phyloP scores from a whole-genome alignment of 1,140 invertebrate genomes.

The Drosophila repleta region DNA sequence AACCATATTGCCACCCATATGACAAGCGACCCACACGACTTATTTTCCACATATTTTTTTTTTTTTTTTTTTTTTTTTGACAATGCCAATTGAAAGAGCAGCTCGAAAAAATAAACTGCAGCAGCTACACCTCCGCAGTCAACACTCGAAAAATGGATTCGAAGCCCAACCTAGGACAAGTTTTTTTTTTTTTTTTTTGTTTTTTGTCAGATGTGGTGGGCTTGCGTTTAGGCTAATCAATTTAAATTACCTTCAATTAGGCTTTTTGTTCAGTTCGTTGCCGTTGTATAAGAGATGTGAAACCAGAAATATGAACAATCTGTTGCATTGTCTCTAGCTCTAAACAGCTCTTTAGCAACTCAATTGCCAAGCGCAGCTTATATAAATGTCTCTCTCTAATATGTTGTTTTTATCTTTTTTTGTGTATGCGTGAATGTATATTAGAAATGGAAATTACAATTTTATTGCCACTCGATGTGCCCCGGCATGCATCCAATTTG shows the following conservation, averaged over 20 bases:
- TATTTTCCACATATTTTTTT: slow-evolving; percentile 26
- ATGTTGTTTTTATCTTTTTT: too few relatives aligned
- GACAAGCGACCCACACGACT: slow-evolving; percentile 68
- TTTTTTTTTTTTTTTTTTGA: slow-evolving; percentile 40
- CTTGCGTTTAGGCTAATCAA: slow-evolving; percentile 67
- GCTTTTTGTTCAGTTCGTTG: slow-evolving; percentile 56
- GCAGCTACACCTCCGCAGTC: slow-evolving; percentile 61
- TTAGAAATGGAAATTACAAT: slow-evolving; percentile 64
- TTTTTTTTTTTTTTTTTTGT: slow-evolving; percentile 48
- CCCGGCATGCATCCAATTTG: slow-evolving; percentile 49
- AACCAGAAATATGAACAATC: slow-evolving; percentile 45
- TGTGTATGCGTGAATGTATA: slow-evolving; percentile 1
- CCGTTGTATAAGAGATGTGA: slow-evolving; percentile 53
- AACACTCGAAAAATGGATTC: slow-evolving; percentile 37
- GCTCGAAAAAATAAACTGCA: slow-evolving; percentile 56
- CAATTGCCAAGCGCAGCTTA: slow-evolving; percentile 40
- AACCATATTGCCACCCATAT: slow-evolving; percentile 67
- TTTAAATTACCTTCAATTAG: slow-evolving; percentile 82
- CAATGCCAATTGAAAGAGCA: slow-evolving; percentile 71
- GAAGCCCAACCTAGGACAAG: slow-evolving; percentile 68
- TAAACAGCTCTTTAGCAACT: slow-evolving; percentile 34
- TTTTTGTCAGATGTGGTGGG: slow-evolving; percentile 32
- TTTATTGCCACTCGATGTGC: slow-evolving; percentile 24
- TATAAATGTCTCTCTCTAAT: slow-evolving; percentile 16
- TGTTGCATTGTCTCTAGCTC: slow-evolving; percentile 32